A percentile compares a stretch with the other conserved stretches of the same genome.
Conservation (phyloP, 2,797 vertebrate species). For the Threskiornis aethiopicus region DNA sequence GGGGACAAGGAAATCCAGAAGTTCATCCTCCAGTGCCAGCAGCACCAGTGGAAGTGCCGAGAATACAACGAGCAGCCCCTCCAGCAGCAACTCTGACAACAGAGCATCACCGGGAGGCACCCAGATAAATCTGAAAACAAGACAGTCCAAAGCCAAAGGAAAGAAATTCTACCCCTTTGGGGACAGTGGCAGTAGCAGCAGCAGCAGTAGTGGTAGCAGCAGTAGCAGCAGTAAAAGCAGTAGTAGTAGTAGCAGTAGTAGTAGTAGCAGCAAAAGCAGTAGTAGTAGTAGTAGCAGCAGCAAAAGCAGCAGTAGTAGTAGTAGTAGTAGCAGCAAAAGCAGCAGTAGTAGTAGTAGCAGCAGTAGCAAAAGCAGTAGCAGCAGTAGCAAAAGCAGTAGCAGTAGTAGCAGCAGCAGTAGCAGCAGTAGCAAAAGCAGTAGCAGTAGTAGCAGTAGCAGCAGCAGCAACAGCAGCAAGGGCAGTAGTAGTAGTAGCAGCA, state of each 20-base stretch:
- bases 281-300: rapidly evolving
- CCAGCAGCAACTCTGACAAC: not conserved
- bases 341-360: rapidly evolving
- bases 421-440: rapidly evolving
- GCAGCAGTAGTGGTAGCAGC: rapidly evolving
- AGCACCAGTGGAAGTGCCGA: not conserved
- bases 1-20: constrained; percentile 5
- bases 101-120: not conserved
- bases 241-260: rapidly evolving
- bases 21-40: constrained; percentile 22
- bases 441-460: rapidly evolving
- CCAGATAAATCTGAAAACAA: not conserved
- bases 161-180: constrained; percentile 55
- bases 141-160: not conserved
- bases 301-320: rapidly evolving
- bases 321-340: rapidly evolving
- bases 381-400: rapidly evolving
- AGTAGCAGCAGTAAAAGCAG: rapidly evolving
- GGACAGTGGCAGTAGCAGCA: not conserved
- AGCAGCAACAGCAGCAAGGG: rapidly evolving
- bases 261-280: rapidly evolving
- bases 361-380: rapidly evolving
- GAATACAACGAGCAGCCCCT: not conserved
- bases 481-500: rapidly evolving
- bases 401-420: rapidly evolving